A percentile compares a stretch with the other conserved stretches of the same genome.
These are phyloP conservation scores for Prorops nasuta DNA, from an alignment of 1,140 invertebrate species.

Conservation along the genomic window DNA sequence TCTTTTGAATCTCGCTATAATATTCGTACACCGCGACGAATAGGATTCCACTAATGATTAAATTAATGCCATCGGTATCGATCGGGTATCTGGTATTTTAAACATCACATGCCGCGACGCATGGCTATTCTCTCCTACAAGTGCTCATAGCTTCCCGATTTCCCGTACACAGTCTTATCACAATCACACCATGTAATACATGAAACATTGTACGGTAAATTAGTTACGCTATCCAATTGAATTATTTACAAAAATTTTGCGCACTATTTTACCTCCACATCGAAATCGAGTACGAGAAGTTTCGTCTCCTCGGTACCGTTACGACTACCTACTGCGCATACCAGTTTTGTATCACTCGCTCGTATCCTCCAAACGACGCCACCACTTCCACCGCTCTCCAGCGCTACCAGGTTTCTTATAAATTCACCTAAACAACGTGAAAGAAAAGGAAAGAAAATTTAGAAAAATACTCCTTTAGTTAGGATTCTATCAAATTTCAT, in stretches of 20 bases:
- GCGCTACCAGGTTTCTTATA: constrained; percentile 89
- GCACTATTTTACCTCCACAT: constrained; percentile 68
- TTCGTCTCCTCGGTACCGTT: constrained; percentile 99
- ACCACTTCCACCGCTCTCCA: constrained; percentile 93
- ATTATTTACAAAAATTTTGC: constrained; percentile 49
- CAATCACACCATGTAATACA: constrained; percentile 49
- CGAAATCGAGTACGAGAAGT: constrained; percentile 95
- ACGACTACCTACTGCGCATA: constrained; percentile 96
- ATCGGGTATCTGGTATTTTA: too few species aligned
- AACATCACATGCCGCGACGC: too few species aligned
- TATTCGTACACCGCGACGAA: constrained; percentile 35
- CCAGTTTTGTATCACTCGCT: constrained; percentile 93
- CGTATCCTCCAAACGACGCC: constrained; percentile 98
- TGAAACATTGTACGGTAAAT: constrained; percentile 50
- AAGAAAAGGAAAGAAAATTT: constrained; percentile 5
- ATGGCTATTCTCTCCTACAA: too few species aligned
- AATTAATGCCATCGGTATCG: constrained; percentile 23
- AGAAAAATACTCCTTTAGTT: neutral
- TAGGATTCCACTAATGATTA: constrained; percentile 25
- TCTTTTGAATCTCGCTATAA: constrained; percentile 40
- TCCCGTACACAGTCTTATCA: constrained; percentile 55
- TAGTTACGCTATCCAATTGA: constrained; percentile 49
- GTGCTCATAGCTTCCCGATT: too few species aligned
- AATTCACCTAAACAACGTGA: constrained; percentile 72
- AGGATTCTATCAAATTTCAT: too few species aligned